Evolutionary conservation across 2,888 invertebrate genomes (phyloP), one percentile per base, ranked within the genome.

Genomic region (Sicus ferrugineus): DNA sequence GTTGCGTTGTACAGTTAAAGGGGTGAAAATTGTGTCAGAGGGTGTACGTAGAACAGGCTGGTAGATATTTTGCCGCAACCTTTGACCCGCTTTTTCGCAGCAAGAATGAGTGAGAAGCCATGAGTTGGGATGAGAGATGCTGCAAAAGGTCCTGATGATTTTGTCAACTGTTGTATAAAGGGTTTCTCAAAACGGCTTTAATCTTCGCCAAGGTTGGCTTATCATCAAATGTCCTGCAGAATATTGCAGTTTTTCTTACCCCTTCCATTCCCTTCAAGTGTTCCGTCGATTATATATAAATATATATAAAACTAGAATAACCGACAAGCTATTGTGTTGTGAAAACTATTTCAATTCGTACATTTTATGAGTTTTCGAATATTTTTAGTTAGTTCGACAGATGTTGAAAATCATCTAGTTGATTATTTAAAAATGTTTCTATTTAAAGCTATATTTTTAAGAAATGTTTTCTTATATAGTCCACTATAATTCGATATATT

Each of bases 1-100:
- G 6, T 26, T 54, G 9, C 48, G 6, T 26, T 26, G 38, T 34
- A 28, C 31, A 31, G 52, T n/a, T 52, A 19, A 58, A 67, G 48
- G 67, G 67, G 67, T 67, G 58, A 31, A 67, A 38, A 67, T 61
- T 38, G 66, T n/a, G 21, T 65, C 31, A 23, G 1, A 31, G 67
- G 2, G 26, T 54, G 30, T 21, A 11, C n/a, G 4, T 46, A 16
- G 28, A 38, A n/a, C 56, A 42, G 58, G 21, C 48, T 7, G 52
- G 9, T 19, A 56, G 14, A 34, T n/a, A n/a, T 34, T 2, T 11
- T 30, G 30, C 30, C 14, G 21, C 14, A 56, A 59, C 48, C 59
- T 67, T 59, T 59, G 67, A 58, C 58, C 31, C 52, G 31, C 11
- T 58, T 28, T n/a, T 38, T n/a, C 9, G 48, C 11, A 28, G 21